Evolutionary conservation across 2,113 vertebrate genomes (phyloP).

Genomic region (Leptobrachium leishanense): DNA sequence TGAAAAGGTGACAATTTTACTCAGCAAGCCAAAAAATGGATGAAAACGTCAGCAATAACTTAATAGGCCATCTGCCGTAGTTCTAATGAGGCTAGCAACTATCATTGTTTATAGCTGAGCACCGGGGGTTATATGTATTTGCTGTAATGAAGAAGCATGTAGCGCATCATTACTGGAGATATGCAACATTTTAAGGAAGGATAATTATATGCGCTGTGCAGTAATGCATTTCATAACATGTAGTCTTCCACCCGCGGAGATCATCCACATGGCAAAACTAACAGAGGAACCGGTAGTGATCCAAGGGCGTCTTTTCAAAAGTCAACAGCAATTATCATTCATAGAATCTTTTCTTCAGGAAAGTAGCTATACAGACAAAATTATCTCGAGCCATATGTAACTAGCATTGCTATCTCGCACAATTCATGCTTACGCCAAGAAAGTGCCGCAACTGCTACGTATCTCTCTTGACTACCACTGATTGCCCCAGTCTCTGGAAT

Average conservation of each 20-base stretch:
- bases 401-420: neutral
- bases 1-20: constrained; percentile 71
- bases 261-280: constrained; percentile 57
- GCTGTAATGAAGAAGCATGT: constrained; percentile 65
- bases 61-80: constrained; percentile 74
- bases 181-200: constrained; percentile 59
- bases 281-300: constrained; percentile 33
- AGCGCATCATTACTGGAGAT: constrained; percentile 64
- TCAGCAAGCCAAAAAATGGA: constrained; percentile 64
- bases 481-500: neutral
- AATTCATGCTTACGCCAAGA: neutral
- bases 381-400: neutral
- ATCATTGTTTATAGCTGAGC: constrained; percentile 73
- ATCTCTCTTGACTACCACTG: neutral
- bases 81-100: constrained; percentile 75
- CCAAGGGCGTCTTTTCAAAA: neutral
- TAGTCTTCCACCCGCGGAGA: constrained; percentile 60
- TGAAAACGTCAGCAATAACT: constrained; percentile 71
- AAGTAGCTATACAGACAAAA: neutral
- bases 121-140: constrained; percentile 68
- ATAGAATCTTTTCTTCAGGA: neutral
- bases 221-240: constrained; percentile 58
- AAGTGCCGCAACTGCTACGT: neutral
- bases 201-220: constrained; percentile 73
- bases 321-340: neutral